A percentile compares a stretch with the other conserved stretches of the same genome.
phyloP scores from a whole-genome alignment of 2,113 vertebrate genomes.

The Lepus americanus region DNA sequence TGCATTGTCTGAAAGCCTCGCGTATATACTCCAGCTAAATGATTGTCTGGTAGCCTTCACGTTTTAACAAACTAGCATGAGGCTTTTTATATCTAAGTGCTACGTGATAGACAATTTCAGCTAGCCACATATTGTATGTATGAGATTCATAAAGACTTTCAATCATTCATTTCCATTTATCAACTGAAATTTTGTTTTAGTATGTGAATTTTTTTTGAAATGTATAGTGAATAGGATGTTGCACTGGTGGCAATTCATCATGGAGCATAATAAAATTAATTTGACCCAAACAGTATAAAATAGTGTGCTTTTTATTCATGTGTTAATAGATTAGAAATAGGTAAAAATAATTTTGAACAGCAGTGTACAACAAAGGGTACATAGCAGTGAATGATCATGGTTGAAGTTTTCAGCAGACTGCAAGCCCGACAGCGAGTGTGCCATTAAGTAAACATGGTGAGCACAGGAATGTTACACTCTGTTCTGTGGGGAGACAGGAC shows the following conservation, averaged over 20 bases:
- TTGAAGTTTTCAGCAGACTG: neutral
- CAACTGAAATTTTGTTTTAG: conserved; percentile 89
- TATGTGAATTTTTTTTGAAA: conserved; percentile 90
- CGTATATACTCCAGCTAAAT: conserved; percentile 82
- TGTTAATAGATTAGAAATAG: conserved; percentile 76
- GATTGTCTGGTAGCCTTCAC: conserved; percentile 87
- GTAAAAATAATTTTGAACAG: neutral
- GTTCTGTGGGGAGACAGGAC: conserved; percentile 68
- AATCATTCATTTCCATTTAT: conserved; percentile 90
- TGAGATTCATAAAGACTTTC: conserved; percentile 88
- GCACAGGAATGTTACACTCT: conserved; percentile 68
- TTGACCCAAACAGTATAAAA: conserved; percentile 86
- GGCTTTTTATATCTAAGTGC: conserved; percentile 89
- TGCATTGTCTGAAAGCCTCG: conserved; percentile 85
- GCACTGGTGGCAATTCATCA: conserved; percentile 93
- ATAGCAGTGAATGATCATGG: conserved; percentile 18
- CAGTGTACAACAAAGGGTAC: neutral
- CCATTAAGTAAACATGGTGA: conserved; percentile 78
- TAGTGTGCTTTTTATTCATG: conserved; percentile 77
- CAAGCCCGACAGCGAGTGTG: conserved; percentile 70
- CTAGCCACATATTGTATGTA: conserved; percentile 88
- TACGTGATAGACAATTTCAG: conserved; percentile 89
- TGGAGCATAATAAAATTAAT: conserved; percentile 92
- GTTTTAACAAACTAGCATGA: conserved; percentile 88
- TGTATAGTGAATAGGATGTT: conserved; percentile 93